Evolutionary conservation across 2,113 vertebrate genomes (phyloP).

Genomic region (Monopterus albus): DNA sequence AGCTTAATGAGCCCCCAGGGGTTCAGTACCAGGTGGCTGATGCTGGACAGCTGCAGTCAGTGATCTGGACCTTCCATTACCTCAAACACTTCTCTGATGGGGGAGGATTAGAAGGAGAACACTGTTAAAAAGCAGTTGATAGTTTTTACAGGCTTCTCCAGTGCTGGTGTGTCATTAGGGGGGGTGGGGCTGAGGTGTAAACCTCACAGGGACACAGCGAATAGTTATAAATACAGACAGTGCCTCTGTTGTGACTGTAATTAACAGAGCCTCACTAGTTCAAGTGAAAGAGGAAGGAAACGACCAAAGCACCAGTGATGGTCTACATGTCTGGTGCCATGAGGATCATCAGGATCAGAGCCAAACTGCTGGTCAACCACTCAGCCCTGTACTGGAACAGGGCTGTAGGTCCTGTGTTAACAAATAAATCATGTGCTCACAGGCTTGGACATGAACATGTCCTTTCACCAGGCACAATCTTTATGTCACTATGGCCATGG

Average conservation of each 20-base stretch:
- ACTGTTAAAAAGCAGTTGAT: slow-evolving; percentile 49
- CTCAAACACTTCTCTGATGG: slow-evolving; percentile 36
- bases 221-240: slow-evolving; percentile 63
- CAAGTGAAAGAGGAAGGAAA: slow-evolving; percentile 52
- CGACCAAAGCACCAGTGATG: too few species aligned
- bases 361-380: not conserved
- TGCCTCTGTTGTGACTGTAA: slow-evolving; percentile 54
- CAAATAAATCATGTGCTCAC: too few species aligned
- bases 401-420: too few species aligned
- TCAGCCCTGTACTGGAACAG: too few species aligned
- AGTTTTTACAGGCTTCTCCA: slow-evolving; percentile 46
- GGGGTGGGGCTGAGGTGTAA: slow-evolving; percentile 31
- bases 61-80: slow-evolving; percentile 54
- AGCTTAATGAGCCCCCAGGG: not conserved
- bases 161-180: slow-evolving; percentile 53
- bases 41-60: slow-evolving; percentile 38
- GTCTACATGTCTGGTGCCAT: not conserved
- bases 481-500: slow-evolving; percentile 31
- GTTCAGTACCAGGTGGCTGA: not conserved
- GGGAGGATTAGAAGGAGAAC: slow-evolving; percentile 23
- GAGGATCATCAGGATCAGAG: not conserved
- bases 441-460: not conserved
- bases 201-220: slow-evolving; percentile 41
- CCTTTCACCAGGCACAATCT: not conserved
- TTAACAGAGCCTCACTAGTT: slow-evolving; percentile 29